A percentile compares a stretch with the other conserved stretches of the same genome.
Conservation (phyloP, 2,113 vertebrate genomes). For the Otocyon megalotis region DNA sequence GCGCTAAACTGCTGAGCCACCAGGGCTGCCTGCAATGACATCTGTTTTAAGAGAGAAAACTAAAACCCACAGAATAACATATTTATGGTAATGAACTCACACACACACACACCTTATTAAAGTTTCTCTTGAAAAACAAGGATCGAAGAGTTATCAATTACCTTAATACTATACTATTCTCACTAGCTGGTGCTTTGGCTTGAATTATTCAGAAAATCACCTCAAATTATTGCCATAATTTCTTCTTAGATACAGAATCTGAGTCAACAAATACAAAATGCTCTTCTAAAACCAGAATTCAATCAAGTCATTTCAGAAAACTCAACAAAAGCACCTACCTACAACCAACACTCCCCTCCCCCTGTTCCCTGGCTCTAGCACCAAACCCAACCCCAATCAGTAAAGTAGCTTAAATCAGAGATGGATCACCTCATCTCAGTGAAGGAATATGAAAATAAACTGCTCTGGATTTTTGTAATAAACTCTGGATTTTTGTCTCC, state of each 20-base stretch:
- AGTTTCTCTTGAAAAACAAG: neutral
- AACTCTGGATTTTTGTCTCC: neutral
- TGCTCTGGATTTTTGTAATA: neutral
- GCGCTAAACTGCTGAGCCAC: no score
- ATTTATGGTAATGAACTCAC: neutral
- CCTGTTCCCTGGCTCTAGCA: no score
- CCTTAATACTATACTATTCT: neutral
- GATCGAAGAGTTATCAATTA: neutral
- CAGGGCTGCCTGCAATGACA: neutral
- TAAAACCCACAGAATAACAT: neutral
- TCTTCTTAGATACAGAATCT: neutral
- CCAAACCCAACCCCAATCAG: neutral
- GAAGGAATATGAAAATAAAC: neutral
- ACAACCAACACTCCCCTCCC: no score
- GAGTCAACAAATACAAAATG: neutral
- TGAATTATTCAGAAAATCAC: constrained; percentile 40
- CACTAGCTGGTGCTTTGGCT: neutral
- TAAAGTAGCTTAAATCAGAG: neutral
- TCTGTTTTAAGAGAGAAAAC: neutral
- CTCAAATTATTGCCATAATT: neutral
- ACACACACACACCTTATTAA: neutral
- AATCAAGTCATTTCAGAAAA: neutral
- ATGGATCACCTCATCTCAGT: neutral
- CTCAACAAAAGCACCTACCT: neutral
- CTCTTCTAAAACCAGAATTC: constrained; percentile 42